Evolutionary conservation across 2,113 vertebrate species (phyloP).

Genomic region (Cebus imitator): DNA sequence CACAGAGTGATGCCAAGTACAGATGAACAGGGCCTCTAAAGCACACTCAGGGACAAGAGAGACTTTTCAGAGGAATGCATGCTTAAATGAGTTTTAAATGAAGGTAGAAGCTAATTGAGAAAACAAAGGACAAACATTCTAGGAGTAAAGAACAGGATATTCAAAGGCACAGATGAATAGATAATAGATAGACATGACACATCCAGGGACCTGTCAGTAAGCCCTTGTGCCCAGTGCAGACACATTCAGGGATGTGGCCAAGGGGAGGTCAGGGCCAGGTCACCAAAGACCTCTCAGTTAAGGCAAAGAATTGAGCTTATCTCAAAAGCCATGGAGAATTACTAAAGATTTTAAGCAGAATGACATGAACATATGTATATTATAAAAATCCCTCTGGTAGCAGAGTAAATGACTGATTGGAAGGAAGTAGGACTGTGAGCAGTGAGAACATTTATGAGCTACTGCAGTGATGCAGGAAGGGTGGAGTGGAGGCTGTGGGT

Average conservation of each 20-base stretch:
- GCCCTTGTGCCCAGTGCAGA: neutral
- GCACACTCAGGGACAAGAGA: neutral
- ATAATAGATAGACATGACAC: neutral
- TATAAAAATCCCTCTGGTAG: neutral
- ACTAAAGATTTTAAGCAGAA: neutral
- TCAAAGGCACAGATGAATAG: neutral
- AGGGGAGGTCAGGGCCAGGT: neutral
- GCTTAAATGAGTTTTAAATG: neutral
- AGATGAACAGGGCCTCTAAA: neutral
- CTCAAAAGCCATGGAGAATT: neutral
- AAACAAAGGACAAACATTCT: neutral
- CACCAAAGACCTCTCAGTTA: neutral
- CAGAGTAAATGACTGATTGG: neutral
- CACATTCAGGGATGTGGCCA: neutral
- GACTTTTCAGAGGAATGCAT: neutral
- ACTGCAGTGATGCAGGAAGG: neutral
- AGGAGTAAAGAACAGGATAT: neutral
- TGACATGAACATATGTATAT: neutral
- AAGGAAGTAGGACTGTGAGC: neutral
- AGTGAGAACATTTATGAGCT: neutral
- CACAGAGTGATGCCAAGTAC: neutral
- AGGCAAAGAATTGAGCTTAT: neutral
- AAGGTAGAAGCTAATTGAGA: slow-evolving; percentile 1
- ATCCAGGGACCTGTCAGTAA: neutral
- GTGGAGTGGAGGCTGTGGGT: neutral